phyloP scores from a whole-genome alignment of 2,888 invertebrate species.

The Vanessa cardui region DNA sequence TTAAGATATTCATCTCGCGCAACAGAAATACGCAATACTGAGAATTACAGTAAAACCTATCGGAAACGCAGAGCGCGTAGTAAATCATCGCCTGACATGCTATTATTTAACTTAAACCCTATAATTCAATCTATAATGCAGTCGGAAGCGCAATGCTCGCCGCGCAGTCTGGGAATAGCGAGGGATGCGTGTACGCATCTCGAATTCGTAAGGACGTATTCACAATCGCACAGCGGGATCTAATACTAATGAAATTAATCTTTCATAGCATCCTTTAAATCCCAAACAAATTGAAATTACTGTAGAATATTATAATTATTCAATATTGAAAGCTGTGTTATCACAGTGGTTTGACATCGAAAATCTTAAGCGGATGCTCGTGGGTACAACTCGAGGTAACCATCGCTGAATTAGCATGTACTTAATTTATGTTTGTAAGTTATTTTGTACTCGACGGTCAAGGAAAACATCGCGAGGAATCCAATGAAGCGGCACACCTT shows the following conservation, averaged over 20 bases:
- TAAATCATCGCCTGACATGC: slow-evolving; percentile 15
- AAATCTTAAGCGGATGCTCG: no score
- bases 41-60: background rate
- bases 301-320: no score
- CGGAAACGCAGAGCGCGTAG: background rate
- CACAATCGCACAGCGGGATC: slow-evolving; percentile 3
- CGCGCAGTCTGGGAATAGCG: slow-evolving; percentile 44
- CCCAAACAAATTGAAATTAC: no score
- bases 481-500: no score
- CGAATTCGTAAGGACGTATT: slow-evolving; percentile 15
- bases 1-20: background rate
- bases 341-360: no score
- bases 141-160: slow-evolving; percentile 39
- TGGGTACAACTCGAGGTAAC: no score
- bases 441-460: no score
- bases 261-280: no score
- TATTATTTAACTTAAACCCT: slow-evolving; percentile 25
- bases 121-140: slow-evolving; percentile 33
- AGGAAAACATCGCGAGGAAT: no score
- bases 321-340: no score
- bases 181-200: slow-evolving; percentile 30
- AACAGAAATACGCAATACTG: background rate
- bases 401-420: no score
- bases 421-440: no score
- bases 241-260: background rate